Evolutionary conservation across 2,888 invertebrate species (phyloP).

Genomic region (Eudemis profundana): DNA sequence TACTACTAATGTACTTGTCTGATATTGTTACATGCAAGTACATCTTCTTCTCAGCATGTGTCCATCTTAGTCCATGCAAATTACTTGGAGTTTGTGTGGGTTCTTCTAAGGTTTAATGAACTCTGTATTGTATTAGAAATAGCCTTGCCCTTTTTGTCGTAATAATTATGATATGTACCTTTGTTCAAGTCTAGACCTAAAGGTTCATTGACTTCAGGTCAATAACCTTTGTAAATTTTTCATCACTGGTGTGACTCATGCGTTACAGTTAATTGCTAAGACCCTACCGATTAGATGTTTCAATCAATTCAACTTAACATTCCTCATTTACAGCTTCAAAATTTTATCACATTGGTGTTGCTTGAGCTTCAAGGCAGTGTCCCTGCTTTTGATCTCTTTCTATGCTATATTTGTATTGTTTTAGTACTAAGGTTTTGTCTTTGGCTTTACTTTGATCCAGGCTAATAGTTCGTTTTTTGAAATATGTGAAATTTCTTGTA

Average conservation of each 20-base stretch:
- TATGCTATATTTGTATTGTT: neutral
- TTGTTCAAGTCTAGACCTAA: slow-evolving; percentile 25
- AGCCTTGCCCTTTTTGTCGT: neutral
- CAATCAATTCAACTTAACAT: slow-evolving; percentile 1
- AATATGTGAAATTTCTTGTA: too few species aligned
- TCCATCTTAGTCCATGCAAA: too few species aligned
- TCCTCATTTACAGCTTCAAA: slow-evolving; percentile 4
- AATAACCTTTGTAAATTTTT: slow-evolving; percentile 61
- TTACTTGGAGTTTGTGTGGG: neutral
- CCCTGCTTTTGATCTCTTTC: slow-evolving; percentile 2
- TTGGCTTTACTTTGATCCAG: too few species aligned
- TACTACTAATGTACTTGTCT: neutral
- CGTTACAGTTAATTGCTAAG: slow-evolving; percentile 60
- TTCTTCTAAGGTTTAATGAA: neutral
- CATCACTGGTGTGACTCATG: slow-evolving; percentile 59
- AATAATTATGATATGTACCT: neutral
- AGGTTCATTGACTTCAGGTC: slow-evolving; percentile 63
- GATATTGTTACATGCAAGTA: too few species aligned
- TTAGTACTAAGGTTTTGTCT: neutral
- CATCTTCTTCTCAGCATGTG: too few species aligned
- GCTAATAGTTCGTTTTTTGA: too few species aligned
- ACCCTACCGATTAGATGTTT: slow-evolving; percentile 56
- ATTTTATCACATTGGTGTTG: slow-evolving; percentile 5
- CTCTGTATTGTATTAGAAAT: neutral
- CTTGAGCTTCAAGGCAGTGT: slow-evolving; percentile 11